Percentiles rank a stretch among this genome's conserved stretches.
These are phyloP conservation scores for Seladonia tumulorum DNA, from an alignment of 2,888 invertebrate species.

Conservation along the genomic window DNA sequence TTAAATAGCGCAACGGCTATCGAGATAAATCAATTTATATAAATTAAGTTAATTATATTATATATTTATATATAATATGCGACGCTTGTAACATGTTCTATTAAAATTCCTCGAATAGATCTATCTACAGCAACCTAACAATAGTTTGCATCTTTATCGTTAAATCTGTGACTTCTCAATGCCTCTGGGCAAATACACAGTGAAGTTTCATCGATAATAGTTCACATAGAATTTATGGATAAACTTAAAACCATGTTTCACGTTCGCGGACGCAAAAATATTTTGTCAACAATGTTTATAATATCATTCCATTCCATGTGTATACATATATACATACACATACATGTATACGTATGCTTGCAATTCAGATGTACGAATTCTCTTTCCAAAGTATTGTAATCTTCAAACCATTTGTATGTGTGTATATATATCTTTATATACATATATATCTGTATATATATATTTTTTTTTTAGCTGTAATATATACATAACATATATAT, in stretches of 20 bases:
- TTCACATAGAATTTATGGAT: conserved; percentile 75
- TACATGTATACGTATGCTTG: neutral
- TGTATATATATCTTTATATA: conserved; percentile 53
- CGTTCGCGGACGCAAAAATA: conserved; percentile 80
- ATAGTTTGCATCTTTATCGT: conserved; percentile 66
- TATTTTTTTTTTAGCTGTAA: conserved; percentile 1
- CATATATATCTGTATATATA: conserved; percentile 58
- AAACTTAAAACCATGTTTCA: conserved; percentile 75
- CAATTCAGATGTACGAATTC: conserved; percentile 38
- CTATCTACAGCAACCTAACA: conserved; percentile 73
- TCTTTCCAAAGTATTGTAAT: conserved; percentile 77
- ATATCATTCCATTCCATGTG: conserved; percentile 80
- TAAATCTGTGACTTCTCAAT: conserved; percentile 65
- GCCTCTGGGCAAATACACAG: conserved; percentile 71
- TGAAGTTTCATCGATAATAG: conserved; percentile 70
- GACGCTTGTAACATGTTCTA: conserved; percentile 67
- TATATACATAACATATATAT: conserved; percentile 9
- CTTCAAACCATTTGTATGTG: conserved; percentile 67
- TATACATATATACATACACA: conserved; percentile 59
- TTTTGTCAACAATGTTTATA: conserved; percentile 82
- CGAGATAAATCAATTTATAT: conserved; percentile 67
- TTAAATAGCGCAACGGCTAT: conserved; percentile 64
- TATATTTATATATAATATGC: conserved; percentile 40
- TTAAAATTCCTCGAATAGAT: conserved; percentile 69
- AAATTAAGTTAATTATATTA: conserved; percentile 70